phyloP scores from a whole-genome alignment of 2,797 vertebrate genomes.

The Gymnothorax reevesii region DNA sequence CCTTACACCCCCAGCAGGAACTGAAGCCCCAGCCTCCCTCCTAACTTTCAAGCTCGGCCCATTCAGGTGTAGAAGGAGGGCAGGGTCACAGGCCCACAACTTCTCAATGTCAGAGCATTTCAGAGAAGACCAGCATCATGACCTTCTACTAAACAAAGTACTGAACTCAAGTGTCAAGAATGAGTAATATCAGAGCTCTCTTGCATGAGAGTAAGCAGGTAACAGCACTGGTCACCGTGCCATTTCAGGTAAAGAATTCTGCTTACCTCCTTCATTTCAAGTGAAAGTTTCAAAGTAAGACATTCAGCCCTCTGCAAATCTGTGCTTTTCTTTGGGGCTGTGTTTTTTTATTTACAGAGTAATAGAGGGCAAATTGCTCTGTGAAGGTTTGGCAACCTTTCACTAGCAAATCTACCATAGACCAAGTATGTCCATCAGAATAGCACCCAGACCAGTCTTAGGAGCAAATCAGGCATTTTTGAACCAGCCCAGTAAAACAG shows the following conservation, averaged over 20 bases:
- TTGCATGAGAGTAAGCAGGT: neutral
- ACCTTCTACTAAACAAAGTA: neutral
- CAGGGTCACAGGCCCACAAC: constrained; percentile 40
- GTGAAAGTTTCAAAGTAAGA: neutral
- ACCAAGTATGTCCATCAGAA: neutral
- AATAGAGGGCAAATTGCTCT: too few species aligned
- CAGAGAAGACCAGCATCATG: neutral
- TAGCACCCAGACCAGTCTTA: neutral
- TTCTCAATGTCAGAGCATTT: constrained; percentile 52
- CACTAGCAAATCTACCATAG: neutral
- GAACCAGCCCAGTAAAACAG: neutral
- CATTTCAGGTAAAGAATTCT: neutral
- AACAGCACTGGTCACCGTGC: neutral
- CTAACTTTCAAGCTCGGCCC: constrained; percentile 48
- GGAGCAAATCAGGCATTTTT: neutral
- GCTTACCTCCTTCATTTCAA: neutral
- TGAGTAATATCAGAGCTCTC: neutral
- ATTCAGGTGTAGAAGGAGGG: constrained; percentile 52
- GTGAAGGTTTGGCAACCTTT: neutral
- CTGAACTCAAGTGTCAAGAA: neutral
- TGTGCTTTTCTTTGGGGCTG: neutral
- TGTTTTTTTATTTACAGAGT: neutral
- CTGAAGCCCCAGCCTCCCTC: constrained; percentile 36
- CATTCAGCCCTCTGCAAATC: neutral
- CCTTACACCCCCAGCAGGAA: constrained; percentile 40